Percentiles rank a stretch among this genome's conserved stretches.
Conservation (phyloP, 2,113 vertebrate species). For the Galeopterus variegatus region DNA sequence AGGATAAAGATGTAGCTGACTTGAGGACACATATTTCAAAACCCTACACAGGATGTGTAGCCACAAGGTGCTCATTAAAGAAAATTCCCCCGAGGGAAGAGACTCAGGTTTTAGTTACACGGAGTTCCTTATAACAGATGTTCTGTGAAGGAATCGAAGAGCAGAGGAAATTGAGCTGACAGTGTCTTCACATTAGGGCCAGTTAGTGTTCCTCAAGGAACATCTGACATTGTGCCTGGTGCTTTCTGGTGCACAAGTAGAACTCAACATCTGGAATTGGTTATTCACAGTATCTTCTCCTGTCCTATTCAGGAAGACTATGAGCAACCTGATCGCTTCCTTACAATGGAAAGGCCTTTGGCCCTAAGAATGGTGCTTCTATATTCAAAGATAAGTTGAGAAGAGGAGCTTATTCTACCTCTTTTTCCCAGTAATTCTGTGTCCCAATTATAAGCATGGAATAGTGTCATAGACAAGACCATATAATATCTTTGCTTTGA, state of each 20-base stretch:
- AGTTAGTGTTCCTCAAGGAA: not conserved
- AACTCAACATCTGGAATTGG: not conserved
- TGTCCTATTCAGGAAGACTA: not conserved
- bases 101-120: not conserved
- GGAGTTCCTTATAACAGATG: slow-evolving; percentile 69
- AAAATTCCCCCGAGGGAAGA: slow-evolving; percentile 27
- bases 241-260: not conserved
- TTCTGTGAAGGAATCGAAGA: not conserved
- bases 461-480: not conserved
- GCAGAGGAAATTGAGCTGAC: slow-evolving; percentile 52
- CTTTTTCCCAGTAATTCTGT: not conserved
- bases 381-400: not conserved
- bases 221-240: not conserved
- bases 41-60: slow-evolving; percentile 32
- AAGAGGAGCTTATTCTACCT: rapidly evolving
- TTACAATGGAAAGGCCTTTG: not conserved
- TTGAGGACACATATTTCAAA: slow-evolving; percentile 5
- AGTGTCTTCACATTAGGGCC: not conserved
- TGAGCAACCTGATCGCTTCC: not conserved
- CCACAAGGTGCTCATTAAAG: slow-evolving; percentile 72
- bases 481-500: not conserved
- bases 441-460: rapidly evolving
- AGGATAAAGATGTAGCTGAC: not conserved
- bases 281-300: not conserved
- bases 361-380: not conserved